Evolutionary conservation across 2,888 invertebrate genomes (phyloP).

Genomic region (Omphaloscelis lunosa): DNA sequence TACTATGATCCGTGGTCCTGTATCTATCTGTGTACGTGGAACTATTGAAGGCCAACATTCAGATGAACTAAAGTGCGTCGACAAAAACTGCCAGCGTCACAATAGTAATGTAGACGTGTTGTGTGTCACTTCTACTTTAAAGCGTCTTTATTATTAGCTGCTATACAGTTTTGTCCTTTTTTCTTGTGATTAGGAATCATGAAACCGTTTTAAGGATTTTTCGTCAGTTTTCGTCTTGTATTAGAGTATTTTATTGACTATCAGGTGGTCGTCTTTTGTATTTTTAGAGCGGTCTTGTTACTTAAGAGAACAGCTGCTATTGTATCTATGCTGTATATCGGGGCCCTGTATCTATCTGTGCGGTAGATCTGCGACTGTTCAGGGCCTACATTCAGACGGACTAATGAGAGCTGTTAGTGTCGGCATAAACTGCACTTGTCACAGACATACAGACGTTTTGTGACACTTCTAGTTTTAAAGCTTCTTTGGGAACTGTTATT

Average conservation of each 20-base stretch:
- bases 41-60: slow-evolving; percentile 7
- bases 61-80: too few species aligned
- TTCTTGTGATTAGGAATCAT: neutral
- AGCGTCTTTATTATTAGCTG: too few species aligned
- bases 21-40: neutral
- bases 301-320: too few species aligned
- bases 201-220: neutral
- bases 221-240: neutral
- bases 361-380: neutral
- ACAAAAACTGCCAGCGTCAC: too few species aligned
- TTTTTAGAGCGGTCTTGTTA: neutral
- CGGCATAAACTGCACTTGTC: neutral
- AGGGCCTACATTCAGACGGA: slow-evolving; percentile 23
- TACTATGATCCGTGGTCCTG: neutral
- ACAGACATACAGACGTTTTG: neutral
- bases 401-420: slow-evolving; percentile 68
- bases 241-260: neutral
- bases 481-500: slow-evolving; percentile 29
- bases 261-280: neutral
- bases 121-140: too few species aligned
- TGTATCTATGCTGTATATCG: neutral
- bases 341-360: neutral
- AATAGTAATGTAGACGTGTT: too few species aligned
- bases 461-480: slow-evolving; percentile 19
- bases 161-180: slow-evolving; percentile 1